Base-by-base conservation (phyloP, 2,888 invertebrate genomes). In the Homarus gammarus region DNA sequence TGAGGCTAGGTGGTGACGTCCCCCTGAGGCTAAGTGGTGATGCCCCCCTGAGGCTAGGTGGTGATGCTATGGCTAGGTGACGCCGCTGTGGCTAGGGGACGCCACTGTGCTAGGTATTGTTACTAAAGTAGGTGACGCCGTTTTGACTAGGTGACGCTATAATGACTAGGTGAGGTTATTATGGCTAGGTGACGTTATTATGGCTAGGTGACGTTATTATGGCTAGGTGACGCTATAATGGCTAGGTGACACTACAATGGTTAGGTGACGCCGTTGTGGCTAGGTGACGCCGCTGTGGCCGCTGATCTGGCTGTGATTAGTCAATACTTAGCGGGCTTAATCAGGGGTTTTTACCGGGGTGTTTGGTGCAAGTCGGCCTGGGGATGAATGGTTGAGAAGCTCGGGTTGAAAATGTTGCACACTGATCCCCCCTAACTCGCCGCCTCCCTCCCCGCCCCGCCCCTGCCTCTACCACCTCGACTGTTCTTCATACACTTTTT, bases 251-350 rank as follows among this genome's bases (percentile, higher is more conserved):
- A 68, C 40, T 38, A 38, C 27, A 33, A 22, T 31, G 33, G 79
- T 12, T 10, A 3, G 12, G 36, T 10, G n/a, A 18, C 78, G 51
- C 18, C 40, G 18, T 49, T 27, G 31, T 8, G 78, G 8, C 44
- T 33, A 78, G 78, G 78, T 78, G 78, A 51, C 78, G 78, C 51
- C 31, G 51, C 44, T 40, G 75, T 27, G 78, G 78, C n/a, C 61
- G 38, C 83, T 44, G 49, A 72, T 49, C 83, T 51, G 49, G 77
- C 64, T 64, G 64, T 75, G 84, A 85, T 85, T 77, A 85, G 84
- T 70, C 84, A 56, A 85, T 85, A 85, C 84, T 85, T 85, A 77
- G 64, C 77, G 75, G 75, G 10, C 38, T 77, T 85, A 85, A 85
- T 85, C 75, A 85, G 49, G 84, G 75, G 38, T 85, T 85, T 85